These are phyloP conservation scores for Cisticola juncidis DNA, from an alignment of 2,113 vertebrate species.

Conservation along the genomic window DNA sequence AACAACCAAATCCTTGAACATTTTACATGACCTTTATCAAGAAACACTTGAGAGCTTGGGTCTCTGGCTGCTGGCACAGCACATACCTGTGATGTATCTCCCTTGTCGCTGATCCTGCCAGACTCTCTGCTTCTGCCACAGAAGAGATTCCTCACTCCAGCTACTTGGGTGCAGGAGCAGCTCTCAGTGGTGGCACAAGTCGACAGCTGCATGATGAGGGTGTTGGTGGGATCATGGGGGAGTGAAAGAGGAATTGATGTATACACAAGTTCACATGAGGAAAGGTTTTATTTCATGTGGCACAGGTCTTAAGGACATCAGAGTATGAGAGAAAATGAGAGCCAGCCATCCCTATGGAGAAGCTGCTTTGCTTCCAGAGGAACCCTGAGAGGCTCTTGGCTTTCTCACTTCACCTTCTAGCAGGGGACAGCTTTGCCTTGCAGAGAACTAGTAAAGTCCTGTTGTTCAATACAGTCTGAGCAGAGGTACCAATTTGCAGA, in stretches of 20 bases:
- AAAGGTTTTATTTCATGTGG: not conserved
- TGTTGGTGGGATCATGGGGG: not conserved
- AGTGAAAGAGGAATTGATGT: not conserved
- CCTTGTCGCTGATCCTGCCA: not conserved
- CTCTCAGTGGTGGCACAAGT: not conserved
- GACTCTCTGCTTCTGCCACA: not conserved
- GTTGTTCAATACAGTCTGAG: not conserved
- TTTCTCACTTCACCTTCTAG: not conserved
- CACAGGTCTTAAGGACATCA: not conserved
- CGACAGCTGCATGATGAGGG: not conserved
- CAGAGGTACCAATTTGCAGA: not conserved
- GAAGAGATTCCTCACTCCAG: not conserved
- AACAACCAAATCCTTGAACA: not conserved
- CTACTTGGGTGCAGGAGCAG: conserved; percentile 25
- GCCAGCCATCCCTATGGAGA: not conserved
- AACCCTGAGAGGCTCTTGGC: not conserved
- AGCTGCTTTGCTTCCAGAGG: not conserved
- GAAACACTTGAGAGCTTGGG: not conserved
- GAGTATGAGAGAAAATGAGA: not conserved
- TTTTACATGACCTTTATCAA: not conserved
- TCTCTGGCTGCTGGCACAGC: accelerated
- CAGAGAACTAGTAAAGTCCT: not conserved
- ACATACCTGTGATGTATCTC: accelerated
- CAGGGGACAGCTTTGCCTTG: not conserved
- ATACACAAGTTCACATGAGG: not conserved